Percentiles rank a stretch among this genome's conserved stretches.
These are phyloP conservation scores for Cinclus mexicanus DNA, from an alignment of 2,113 vertebrate genomes.

Conservation along the genomic window DNA sequence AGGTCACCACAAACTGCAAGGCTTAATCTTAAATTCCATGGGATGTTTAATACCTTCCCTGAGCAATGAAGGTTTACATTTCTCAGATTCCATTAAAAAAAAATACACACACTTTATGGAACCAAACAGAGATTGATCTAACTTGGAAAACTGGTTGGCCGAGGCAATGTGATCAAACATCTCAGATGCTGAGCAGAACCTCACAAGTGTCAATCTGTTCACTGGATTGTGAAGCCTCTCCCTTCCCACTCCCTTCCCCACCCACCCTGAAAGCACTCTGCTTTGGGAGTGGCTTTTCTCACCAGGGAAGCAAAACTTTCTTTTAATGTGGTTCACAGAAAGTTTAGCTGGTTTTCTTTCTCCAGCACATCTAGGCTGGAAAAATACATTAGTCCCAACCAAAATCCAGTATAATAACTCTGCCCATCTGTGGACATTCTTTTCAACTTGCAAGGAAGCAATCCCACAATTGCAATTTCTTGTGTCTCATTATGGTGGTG, in stretches of 20 bases:
- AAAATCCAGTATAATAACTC: not conserved
- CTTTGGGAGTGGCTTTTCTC: not conserved
- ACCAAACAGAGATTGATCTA: not conserved
- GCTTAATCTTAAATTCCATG: not conserved
- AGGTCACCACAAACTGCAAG: not conserved
- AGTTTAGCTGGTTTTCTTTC: not conserved
- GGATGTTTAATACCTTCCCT: not conserved
- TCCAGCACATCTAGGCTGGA: not conserved
- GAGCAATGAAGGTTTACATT: not conserved
- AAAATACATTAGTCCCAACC: not conserved
- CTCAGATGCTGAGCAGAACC: not conserved
- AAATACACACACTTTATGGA: accelerated
- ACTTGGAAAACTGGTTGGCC: not conserved
- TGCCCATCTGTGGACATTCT: not conserved
- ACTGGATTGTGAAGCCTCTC: not conserved
- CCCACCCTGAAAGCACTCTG: not conserved
- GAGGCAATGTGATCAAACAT: not conserved
- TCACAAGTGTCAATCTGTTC: not conserved
- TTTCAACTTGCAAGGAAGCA: not conserved
- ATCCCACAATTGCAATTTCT: not conserved
- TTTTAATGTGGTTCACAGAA: not conserved
- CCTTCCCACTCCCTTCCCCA: not conserved
- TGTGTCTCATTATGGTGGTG: not conserved
- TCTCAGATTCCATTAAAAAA: not conserved
- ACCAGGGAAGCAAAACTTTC: not conserved